Evolutionary conservation across 2,113 vertebrate species (phyloP), one percentile per base, ranked within the genome.

Genomic region (Rana temporaria): DNA sequence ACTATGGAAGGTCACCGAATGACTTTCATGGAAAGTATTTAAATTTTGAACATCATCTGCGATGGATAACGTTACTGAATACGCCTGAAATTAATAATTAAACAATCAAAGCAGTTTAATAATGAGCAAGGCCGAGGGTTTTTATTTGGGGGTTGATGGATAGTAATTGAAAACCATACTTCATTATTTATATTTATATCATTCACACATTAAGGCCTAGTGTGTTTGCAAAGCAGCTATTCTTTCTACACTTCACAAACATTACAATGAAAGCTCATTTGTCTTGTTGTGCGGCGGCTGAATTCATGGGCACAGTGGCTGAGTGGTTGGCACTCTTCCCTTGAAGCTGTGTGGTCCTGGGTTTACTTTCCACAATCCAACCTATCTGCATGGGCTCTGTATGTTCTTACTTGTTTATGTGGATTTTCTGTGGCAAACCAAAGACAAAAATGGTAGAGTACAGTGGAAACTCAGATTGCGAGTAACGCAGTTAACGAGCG

Each of bases 11-110:
- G 71, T 83, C 81, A 83, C 12, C 12, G 53, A 62, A 26, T 76
- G 63, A 63, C 71, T 76, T 74, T 68, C 71, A 83, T 83, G 81
- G 63, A 76, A 83, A 76, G 71, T 75, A 75, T 75, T 74, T 82
- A 74, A 66, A 82, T 56, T 66, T 73, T 65, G 79, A 73, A 82
- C 62, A 65, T 60, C 55, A 76, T 72, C 81, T 68, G 80, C 11
- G 19, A 63, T n/a, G 71, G 64, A 75, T 82, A 67, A 42, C 3
- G 80, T 82, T 74, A 82, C 80, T 30, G 30, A 82, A 66, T 55
- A 53, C 79, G 55, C 70, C 2, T 65, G 32, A 74, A 66, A 82
- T 82, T 20, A 82, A 82, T 82, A 75, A 74, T 82, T 83, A 38
- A 83, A 76, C 53, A 68, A 83, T 83, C 55, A 73, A 82, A 67